Evolutionary conservation across 2,113 vertebrate genomes (phyloP).

Genomic region (Heterotis niloticus): DNA sequence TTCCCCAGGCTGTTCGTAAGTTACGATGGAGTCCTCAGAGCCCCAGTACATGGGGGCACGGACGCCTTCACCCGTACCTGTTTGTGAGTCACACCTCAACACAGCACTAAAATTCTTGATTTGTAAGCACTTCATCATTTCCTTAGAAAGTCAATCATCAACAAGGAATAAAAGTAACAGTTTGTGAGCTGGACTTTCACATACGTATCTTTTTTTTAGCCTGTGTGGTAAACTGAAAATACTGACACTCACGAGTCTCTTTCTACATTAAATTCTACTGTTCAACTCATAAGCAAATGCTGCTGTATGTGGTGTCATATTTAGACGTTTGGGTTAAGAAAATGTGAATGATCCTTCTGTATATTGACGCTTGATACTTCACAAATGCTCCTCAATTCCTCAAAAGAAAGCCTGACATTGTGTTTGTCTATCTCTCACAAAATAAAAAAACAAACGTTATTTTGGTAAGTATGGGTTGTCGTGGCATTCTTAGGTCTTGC

Average conservation of each 20-base stretch:
- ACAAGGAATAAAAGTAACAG: too few species aligned
- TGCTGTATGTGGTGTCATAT: too few species aligned
- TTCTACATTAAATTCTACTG: too few species aligned
- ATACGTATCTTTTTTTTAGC: slow-evolving; percentile 39
- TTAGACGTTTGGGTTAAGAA: too few species aligned
- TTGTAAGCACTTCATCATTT: background rate
- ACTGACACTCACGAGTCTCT: too few species aligned
- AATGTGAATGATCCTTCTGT: slow-evolving; percentile 13
- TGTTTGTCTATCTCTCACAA: slow-evolving; percentile 78
- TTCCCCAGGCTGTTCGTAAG: background rate
- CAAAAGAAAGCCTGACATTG: slow-evolving; percentile 73
- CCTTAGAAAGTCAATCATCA: too few species aligned
- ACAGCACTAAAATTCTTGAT: background rate
- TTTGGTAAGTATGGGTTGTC: slow-evolving; percentile 73
- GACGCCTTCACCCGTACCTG: background rate
- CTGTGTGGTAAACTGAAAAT: background rate
- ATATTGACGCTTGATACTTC: slow-evolving; percentile 45
- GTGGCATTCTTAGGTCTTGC: slow-evolving; percentile 56
- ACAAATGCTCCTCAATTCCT: slow-evolving; percentile 61
- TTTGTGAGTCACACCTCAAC: background rate
- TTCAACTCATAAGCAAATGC: too few species aligned
- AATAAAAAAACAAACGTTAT: slow-evolving; percentile 71
- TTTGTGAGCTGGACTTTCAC: background rate
- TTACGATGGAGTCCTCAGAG: background rate
- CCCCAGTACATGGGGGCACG: background rate